Evolutionary conservation across 2,888 invertebrate species (phyloP).

Genomic region (Polyommatus iphigenia): DNA sequence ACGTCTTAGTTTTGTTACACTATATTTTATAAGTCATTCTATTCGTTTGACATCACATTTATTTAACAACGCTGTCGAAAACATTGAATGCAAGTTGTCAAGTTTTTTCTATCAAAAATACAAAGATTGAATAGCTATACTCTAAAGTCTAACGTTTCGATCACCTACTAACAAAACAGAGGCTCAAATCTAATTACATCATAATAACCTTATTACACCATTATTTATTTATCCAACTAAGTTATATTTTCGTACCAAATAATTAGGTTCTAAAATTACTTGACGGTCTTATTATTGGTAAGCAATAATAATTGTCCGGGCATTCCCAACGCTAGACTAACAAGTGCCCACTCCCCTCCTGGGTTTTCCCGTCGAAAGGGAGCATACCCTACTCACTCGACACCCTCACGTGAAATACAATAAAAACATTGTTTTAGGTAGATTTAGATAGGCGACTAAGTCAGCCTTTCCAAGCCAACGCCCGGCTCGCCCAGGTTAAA

Average conservation of each 20-base stretch:
- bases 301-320: neutral
- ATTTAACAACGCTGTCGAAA: too few species aligned
- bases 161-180: too few species aligned
- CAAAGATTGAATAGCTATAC: too few species aligned
- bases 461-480: neutral
- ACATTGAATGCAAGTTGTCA: too few species aligned
- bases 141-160: too few species aligned
- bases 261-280: neutral
- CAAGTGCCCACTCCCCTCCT: neutral
- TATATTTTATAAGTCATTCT: too few species aligned
- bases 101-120: too few species aligned
- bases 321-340: neutral
- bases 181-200: too few species aligned
- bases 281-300: too few species aligned
- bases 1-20: too few species aligned
- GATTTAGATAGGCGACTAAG: neutral
- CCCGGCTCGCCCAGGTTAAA: neutral
- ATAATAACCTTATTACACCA: too few species aligned
- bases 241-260: neutral
- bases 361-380: neutral
- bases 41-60: too few species aligned
- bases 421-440: neutral
- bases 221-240: neutral
- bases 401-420: neutral
- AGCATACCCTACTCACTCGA: slow-evolving; percentile 6